Conservation (phyloP, 2,113 vertebrate species). For the Rostratula benghalensis region DNA sequence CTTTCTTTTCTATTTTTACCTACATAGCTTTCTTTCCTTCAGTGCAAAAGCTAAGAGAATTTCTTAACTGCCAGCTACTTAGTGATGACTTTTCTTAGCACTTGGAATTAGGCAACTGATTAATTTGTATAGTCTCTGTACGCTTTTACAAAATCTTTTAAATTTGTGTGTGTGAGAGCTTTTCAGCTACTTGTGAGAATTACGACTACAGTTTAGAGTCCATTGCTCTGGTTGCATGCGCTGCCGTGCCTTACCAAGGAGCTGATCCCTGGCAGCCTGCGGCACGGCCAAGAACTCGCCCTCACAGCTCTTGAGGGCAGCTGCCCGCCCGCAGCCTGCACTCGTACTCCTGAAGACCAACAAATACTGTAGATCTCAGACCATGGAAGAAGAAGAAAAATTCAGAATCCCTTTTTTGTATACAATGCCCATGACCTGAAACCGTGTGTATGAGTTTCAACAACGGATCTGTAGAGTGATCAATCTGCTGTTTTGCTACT, state of each 20-base stretch:
- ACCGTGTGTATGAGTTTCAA: not conserved
- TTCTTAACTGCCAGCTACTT: not conserved
- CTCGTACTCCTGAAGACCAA: not conserved
- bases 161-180: not conserved
- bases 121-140: not conserved
- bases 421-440: not conserved
- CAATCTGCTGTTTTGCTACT: not conserved
- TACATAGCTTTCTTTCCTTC: not conserved
- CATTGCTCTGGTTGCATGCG: accelerated
- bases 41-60: not conserved
- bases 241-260: not conserved
- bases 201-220: not conserved
- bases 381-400: not conserved
- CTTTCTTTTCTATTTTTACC: not conserved
- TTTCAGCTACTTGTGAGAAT: not conserved
- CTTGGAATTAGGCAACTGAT: not conserved
- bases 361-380: not conserved
- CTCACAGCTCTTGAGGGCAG: not conserved
- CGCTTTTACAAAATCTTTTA: not conserved
- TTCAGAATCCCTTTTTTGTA: not conserved
- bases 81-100: not conserved
- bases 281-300: not conserved
- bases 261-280: not conserved
- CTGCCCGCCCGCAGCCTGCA: not conserved
- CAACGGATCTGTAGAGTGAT: not conserved